Evolutionary conservation across 2,113 vertebrate species (phyloP).

Genomic region (Globicephala melas): DNA sequence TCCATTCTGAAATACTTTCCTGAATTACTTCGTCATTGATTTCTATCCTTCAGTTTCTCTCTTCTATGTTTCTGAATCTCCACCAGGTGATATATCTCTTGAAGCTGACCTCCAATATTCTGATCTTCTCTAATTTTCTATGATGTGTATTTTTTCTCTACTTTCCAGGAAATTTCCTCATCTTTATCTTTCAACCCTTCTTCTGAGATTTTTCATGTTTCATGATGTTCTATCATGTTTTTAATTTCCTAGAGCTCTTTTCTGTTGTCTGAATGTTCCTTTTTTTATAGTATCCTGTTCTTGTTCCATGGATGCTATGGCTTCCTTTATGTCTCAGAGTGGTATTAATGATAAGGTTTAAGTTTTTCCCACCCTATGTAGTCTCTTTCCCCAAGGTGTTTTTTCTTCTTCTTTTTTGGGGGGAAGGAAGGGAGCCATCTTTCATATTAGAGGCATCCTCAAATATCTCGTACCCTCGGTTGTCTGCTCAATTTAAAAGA

Average conservation of each 20-base stretch:
- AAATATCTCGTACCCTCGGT: not conserved
- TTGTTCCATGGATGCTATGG: not conserved
- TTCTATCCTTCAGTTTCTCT: not conserved
- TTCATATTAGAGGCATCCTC: not conserved
- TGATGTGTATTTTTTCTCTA: not conserved
- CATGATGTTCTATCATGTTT: not conserved
- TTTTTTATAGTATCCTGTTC: not conserved
- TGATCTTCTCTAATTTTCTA: not conserved
- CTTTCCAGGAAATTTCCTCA: not conserved
- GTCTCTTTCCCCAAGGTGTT: not conserved
- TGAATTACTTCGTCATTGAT: not conserved
- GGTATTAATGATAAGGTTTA: not conserved
- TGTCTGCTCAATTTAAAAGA: not conserved
- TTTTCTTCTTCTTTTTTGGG: not conserved
- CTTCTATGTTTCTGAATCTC: not conserved
- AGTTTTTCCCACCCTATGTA: not conserved
- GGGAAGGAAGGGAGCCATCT: not conserved
- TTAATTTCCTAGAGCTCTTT: not conserved
- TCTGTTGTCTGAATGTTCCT: not conserved
- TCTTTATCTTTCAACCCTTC: not conserved
- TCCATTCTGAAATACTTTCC: not conserved
- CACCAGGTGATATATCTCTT: not conserved
- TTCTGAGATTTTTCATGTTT: not conserved
- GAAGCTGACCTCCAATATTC: not conserved
- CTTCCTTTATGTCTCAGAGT: not conserved